A percentile compares a stretch with the other conserved stretches of the same genome.
These are phyloP conservation scores for Atethmia centrago DNA, from an alignment of 2,888 invertebrate genomes.

Conservation along the genomic window DNA sequence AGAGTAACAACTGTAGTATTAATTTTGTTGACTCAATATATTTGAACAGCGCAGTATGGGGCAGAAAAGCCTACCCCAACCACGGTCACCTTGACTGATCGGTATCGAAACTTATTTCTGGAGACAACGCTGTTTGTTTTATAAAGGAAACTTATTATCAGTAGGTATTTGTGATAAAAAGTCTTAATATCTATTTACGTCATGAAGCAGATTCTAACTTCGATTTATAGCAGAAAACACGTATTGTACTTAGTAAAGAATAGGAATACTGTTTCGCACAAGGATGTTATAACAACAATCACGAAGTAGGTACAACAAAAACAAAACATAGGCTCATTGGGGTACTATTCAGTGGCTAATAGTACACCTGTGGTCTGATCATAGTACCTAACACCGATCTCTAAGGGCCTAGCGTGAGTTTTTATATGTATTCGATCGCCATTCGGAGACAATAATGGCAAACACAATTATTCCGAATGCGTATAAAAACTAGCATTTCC, in stretches of 20 bases:
- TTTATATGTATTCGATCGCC: neutral
- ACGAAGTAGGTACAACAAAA: neutral
- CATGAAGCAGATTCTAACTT: neutral
- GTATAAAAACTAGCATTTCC: too few relatives aligned
- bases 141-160: neutral
- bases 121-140: neutral
- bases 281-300: neutral
- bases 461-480: neutral
- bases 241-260: neutral
- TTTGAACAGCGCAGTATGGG: constrained; percentile 4
- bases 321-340: neutral
- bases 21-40: neutral
- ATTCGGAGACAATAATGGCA: neutral
- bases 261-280: neutral
- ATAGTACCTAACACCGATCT: neutral
- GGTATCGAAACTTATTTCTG: neutral
- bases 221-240: neutral
- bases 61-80: constrained; percentile 40
- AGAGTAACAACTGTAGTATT: neutral
- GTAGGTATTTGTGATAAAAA: neutral
- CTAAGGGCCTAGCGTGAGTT: neutral
- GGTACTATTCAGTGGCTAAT: neutral
- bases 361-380: neutral
- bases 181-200: too few relatives aligned
- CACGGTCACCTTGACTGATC: neutral